Evolutionary conservation across 2,797 vertebrate species (phyloP).

Genomic region (Enteromius anoplus): DNA sequence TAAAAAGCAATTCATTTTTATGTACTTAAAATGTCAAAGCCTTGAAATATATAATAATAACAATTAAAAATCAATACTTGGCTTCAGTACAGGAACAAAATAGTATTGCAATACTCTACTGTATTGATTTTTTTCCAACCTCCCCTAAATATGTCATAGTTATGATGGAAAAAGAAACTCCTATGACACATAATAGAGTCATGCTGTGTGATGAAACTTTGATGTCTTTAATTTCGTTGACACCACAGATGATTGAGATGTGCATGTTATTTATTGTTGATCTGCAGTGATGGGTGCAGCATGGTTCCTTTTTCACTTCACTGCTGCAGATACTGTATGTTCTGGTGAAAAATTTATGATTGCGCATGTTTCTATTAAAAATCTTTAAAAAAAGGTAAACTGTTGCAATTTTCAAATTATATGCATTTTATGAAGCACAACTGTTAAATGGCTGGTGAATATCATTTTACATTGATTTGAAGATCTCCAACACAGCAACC

Average conservation of each 20-base stretch:
- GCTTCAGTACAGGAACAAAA: constrained; percentile 3
- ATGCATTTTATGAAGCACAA: background rate
- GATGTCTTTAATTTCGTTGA: background rate
- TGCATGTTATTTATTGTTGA: background rate
- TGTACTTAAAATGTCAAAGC: background rate
- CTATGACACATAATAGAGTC: background rate
- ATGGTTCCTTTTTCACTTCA: background rate
- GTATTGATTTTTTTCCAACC: constrained; percentile 16
- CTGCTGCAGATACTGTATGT: constrained; percentile 14
- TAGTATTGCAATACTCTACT: background rate
- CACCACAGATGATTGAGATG: background rate
- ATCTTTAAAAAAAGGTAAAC: background rate
- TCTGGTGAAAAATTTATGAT: constrained; percentile 8
- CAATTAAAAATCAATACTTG: constrained; percentile 29
- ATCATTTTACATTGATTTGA: background rate
- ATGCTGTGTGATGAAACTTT: constrained; percentile 2
- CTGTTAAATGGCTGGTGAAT: background rate
- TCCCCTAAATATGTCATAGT: background rate
- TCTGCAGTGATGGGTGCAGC: constrained; percentile 11
- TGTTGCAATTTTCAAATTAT: background rate
- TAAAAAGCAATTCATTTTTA: background rate
- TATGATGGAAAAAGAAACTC: constrained; percentile 2
- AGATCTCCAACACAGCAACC: background rate
- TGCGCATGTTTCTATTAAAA: background rate
- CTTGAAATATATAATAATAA: constrained; percentile 8